Base-by-base conservation (phyloP, 2,113 vertebrate species). In the Phodopus roborovskii region DNA sequence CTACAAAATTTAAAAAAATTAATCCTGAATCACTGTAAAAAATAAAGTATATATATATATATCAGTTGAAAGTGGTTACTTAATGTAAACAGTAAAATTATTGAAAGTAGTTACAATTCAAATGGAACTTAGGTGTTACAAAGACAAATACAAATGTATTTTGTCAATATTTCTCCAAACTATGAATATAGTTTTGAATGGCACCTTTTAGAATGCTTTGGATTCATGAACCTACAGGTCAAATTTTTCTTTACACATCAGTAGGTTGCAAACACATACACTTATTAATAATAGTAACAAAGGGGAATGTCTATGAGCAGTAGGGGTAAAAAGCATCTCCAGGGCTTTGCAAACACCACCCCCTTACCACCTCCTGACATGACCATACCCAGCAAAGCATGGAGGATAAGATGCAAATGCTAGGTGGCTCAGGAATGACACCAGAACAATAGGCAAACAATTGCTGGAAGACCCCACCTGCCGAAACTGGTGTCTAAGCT, bases 101-200 rank as follows among this genome's bases (percentile, higher is more conserved):
- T 3, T 84, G 82, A 60, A 74, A 89, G 66, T 88, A 12, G 8
- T 74, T 64, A 88, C 3, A 24, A 33, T 60, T 95, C 73, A 90
- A 78, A 20, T 36, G 56, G 10, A 45, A n/a, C 48, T 82, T 56
- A 42, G 1, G 81, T 91, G 64, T 75, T 66, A 1, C 7, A 82
- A 48, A 45, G 2, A 79, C 78, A 28, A 30, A 11, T 48, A 11
- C 87, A 5, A n/a, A 2, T 60, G 13, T 22, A 28, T 62, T 91
- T 91, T 78, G 22, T 24, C 13, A 94, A 45, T 70, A 79, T n/a
- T 48, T 92, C 58, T 86, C 75, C 79, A 96, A 70, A n/a, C 22
- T 64, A 91, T 70, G 28, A 26, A 64, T 9, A 42, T 2, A 84
- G 53, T 92, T 94, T 90, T 87, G 94, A 86, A 73, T 74, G 28